Evolutionary conservation across 1,140 invertebrate species (phyloP).

Genomic region (Lepidurus arcticus): DNA sequence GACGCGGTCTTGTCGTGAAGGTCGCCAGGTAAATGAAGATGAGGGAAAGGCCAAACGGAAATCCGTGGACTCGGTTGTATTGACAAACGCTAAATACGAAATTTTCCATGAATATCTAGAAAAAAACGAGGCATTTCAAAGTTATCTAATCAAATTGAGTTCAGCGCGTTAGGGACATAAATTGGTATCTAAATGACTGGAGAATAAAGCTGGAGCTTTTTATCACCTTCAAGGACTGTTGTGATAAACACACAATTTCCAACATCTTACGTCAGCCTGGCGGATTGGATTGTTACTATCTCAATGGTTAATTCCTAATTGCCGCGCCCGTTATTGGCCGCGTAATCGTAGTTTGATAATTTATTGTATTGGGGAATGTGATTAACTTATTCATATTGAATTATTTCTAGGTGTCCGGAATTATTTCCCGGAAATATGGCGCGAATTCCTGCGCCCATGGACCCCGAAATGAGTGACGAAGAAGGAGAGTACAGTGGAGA

Average conservation of each 20-base stretch:
- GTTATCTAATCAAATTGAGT: too few species aligned
- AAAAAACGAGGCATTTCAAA: too few species aligned
- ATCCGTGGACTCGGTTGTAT: not conserved
- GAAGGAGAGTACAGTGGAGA: slow-evolving; percentile 74
- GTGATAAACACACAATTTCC: not conserved
- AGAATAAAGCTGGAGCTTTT: not conserved
- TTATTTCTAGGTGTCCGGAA: too few species aligned
- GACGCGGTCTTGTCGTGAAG: not conserved
- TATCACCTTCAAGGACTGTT: not conserved
- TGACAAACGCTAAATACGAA: not conserved
- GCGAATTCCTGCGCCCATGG: slow-evolving; percentile 29
- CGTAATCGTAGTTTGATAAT: not conserved
- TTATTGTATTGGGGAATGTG: not conserved
- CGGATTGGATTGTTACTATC: not conserved
- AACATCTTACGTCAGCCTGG: not conserved
- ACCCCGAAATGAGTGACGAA: slow-evolving; percentile 45
- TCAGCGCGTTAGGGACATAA: too few species aligned
- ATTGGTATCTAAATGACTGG: not conserved
- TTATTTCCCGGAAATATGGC: slow-evolving; percentile 24
- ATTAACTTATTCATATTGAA: too few species aligned
- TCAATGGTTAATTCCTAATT: not conserved
- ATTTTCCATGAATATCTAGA: not conserved
- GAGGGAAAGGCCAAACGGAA: slow-evolving; percentile 21
- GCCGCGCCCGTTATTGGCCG: too few species aligned
- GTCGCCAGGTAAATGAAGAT: slow-evolving; percentile 16